A percentile compares a stretch with the other conserved stretches of the same genome.
These are phyloP conservation scores for Sphenopsis melanotis DNA, from an alignment of 2,797 vertebrate genomes.

Conservation along the genomic window DNA sequence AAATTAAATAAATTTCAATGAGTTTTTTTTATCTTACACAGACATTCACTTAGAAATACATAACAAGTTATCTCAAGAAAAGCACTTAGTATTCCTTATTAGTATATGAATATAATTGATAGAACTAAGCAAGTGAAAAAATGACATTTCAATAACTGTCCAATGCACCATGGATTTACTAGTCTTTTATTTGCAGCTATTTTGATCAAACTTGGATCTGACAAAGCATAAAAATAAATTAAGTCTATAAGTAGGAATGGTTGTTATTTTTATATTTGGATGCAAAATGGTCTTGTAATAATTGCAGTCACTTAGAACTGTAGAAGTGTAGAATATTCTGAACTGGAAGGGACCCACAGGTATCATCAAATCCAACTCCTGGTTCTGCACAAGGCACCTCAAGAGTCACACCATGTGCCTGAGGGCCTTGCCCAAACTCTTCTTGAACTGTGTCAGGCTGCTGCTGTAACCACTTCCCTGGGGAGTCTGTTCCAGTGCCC, in stretches of 20 bases:
- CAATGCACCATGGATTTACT: conserved; percentile 51
- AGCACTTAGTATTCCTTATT: not conserved
- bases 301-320: not conserved
- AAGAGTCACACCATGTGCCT: not conserved
- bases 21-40: not conserved
- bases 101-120: not conserved
- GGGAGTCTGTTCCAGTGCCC: not conserved
- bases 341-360: not conserved
- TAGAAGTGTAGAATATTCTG: not conserved
- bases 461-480: not conserved
- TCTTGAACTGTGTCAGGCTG: not conserved
- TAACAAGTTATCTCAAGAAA: not conserved
- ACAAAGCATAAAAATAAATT: conserved; percentile 61
- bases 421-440: not conserved
- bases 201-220: conserved; percentile 63
- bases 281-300: not conserved
- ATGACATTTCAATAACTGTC: conserved; percentile 61
- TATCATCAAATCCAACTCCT: not conserved
- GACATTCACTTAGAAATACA: not conserved
- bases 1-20: not conserved
- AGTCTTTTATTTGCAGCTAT: conserved; percentile 56
- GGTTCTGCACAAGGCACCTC: not conserved
- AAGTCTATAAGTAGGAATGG: conserved; percentile 8
- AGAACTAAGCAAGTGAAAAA: conserved; percentile 27
- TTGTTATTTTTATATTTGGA: conserved; percentile 18